Evolutionary conservation across 2,888 invertebrate species (phyloP), one percentile per base, ranked within the genome.

Genomic region (Dryobotodes eremita): DNA sequence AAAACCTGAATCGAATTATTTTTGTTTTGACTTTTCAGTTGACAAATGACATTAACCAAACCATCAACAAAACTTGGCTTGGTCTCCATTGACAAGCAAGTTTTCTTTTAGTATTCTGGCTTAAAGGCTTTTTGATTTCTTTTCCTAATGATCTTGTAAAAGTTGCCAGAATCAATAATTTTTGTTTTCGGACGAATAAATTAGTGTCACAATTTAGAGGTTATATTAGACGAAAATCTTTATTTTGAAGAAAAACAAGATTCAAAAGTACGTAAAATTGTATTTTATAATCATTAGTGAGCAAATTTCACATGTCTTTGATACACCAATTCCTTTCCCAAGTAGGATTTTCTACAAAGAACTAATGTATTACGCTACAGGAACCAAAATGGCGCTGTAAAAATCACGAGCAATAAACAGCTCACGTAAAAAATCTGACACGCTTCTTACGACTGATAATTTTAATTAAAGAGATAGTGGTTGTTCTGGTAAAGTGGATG

Each of bases 401-500:
- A 88, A 84, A 84, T 75, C 79, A 77, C 82, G 83, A 85, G 85
- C 81, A 88, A 86, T 89, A 91, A 89, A 92, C 87, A 86, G 77
- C 71, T 79, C 85, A 76, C 80, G 80, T 79, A 77, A 83, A 81
- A 86, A 90, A 88, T 88, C 85, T 91, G 88, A 89, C 86, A 89
- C 89, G 86, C 87, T 89, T 83, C 72, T 81, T 88, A 89, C 86
- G 90, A 91, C 90, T 92, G 91, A 91, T 91, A 88, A 89, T 83
- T 88, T 85, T 86, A 89, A 84, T 79, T 90, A 89, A 85, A 88
- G 75, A 88, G 75, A 89, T 90, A 91, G 90, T 91, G 89, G 83
- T 92, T 91, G 89, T 92, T 91, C 92, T 93, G 94, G 94, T 95
- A 94, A 94, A 94, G 93, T 94, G 94, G 91, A 92, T 94, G 92